Base-by-base conservation (phyloP, 2,888 invertebrate genomes). In the Drosophila algonquin region DNA sequence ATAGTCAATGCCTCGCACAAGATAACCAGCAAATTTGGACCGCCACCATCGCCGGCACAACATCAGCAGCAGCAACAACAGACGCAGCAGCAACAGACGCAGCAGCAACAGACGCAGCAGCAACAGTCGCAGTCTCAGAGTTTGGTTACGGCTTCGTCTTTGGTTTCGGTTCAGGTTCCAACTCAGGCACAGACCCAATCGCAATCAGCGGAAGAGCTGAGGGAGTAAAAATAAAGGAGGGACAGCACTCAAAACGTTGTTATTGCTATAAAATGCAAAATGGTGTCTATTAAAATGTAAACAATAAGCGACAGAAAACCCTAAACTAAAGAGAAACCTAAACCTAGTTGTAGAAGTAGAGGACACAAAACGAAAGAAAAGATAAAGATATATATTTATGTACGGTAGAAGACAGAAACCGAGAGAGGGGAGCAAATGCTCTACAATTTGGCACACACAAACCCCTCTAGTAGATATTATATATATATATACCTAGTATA, bases 1-100 rank as follows among this genome's bases (percentile, higher is more conserved):
- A 92, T 92, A 82, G 92, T 92, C 16, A 92, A 92, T 90, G 92
- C 91, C 64, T 92, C 92, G 69, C 90, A 91, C 86, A 92, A 92
- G 84, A 92, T 92, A 63, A 92, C 91, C 60, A 92, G 91, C 77
- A 92, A 92, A 77, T 92, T 92, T 88, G 92, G 92, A 32, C 91
- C 91, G 63, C 91, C 90, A 40, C 47, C 74, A 27, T 85, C 81
- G 52, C 78, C 82, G 58, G 74, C 83, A 47, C 79, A 68, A 69
- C 80, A 64, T 61, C 77, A 59, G n/a, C 51, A 67, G 8, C 35
- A 18, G 8, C 64, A 63, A 46, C 32, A 51, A 18, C 18, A 18
- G 18, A 18, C 18, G 46, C 80, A 75, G 2, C 60, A 61, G 8
- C 67, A 35, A 48, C 67, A 62, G 60, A 5, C 24, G 10, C 21